A percentile compares a stretch with the other conserved stretches of the same genome.
phyloP scores from a whole-genome alignment of 2,888 invertebrate species.

The Aphrophora alni region DNA sequence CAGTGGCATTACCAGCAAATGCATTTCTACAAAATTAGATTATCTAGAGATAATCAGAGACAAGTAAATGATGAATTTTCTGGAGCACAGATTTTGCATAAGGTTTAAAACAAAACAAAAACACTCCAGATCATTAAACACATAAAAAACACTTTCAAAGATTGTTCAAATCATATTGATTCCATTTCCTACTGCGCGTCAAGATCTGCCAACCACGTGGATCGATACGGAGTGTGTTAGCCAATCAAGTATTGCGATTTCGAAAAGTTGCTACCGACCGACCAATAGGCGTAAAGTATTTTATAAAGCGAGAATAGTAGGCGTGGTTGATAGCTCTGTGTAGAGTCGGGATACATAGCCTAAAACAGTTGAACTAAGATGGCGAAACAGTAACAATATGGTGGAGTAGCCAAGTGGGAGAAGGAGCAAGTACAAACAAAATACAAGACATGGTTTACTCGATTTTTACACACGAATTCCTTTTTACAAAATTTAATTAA shows the following conservation, averaged over 20 bases:
- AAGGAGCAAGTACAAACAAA: background rate
- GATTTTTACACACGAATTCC: background rate
- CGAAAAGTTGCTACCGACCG: conserved; percentile 26
- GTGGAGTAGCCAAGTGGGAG: conserved; percentile 19
- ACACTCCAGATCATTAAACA: background rate
- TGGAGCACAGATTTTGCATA: background rate
- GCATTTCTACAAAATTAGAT: conserved; percentile 1
- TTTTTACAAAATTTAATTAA: too few species aligned
- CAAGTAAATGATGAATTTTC: background rate
- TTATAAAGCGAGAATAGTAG: conserved; percentile 21
- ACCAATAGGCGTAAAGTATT: conserved; percentile 29
- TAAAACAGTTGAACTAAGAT: conserved; percentile 39
- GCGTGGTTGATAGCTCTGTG: conserved; percentile 20
- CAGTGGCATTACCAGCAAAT: background rate
- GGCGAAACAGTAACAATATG: conserved; percentile 38
- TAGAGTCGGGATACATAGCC: conserved; percentile 32
- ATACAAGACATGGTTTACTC: background rate
- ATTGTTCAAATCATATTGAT: conserved; percentile 22
- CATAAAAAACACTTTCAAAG: background rate
- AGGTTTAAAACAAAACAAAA: conserved; percentile 1
- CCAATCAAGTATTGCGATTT: conserved; percentile 33
- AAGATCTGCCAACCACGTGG: conserved; percentile 34
- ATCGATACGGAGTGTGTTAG: conserved; percentile 31
- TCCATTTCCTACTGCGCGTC: conserved; percentile 35
- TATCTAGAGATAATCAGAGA: background rate